Evolutionary conservation across 2,797 vertebrate species (phyloP), one percentile per base, ranked within the genome.

Genomic region (Aulostomus chinensis): DNA sequence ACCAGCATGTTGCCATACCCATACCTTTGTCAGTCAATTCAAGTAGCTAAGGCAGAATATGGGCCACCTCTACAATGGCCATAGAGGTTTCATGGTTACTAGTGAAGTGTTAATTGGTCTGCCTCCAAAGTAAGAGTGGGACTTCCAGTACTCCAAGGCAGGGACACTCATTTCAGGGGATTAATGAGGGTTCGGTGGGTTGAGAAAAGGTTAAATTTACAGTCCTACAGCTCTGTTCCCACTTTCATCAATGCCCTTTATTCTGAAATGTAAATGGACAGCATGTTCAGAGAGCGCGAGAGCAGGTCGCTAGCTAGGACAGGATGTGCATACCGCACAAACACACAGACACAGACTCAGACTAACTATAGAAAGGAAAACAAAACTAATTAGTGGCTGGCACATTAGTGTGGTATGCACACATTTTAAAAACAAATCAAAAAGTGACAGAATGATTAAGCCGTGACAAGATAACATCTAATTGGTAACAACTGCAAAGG

Each of bases 251-350:
- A 65, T 67, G 64, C 51, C 11, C 16, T 5, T 26, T 46, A 60
- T 68, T 76, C 41, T 71, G 16, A 54, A 31, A 20, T 24, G 46
- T 18, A 34, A 14, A 40, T 37, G 61, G 18, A 70, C 58, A 47
- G 10, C n/a, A 25, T 49, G 54, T 69, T 64, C 60, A 47, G n/a
- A 58, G 2, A 5, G 12, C 9, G 17, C 12, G 7, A 20, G 12
- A 24, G 31, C 21, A 73, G 11, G 16, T 20, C 22, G 30, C 22
- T 1, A 10, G 41, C 47, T 55, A 28, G 80, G 25, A 80, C 70
- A 70, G 21, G 2, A 29, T 73, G 73, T 76, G 15, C 66, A 39
- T 36, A 39, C 24, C 25, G 34, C 39, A 73, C 62, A 69, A 79
- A 77, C 57, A 62, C 39, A 34, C 9, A 32, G 26, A 64, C 30